These are phyloP conservation scores for Paratilapia polleni DNA, from an alignment of 2,113 vertebrate species.

Conservation along the genomic window DNA sequence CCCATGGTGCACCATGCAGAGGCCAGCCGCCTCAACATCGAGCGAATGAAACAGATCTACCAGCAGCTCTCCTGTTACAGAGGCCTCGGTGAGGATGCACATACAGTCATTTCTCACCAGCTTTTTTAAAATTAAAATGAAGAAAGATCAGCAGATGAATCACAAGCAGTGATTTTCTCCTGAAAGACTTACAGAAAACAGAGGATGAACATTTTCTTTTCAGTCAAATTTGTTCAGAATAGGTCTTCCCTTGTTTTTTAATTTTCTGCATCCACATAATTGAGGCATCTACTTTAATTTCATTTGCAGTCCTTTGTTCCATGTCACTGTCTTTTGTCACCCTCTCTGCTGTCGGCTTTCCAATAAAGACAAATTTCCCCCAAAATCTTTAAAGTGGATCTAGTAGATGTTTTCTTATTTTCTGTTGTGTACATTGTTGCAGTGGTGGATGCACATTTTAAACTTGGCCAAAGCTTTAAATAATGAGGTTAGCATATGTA, in stretches of 20 bases:
- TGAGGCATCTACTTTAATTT: neutral
- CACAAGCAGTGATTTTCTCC: neutral
- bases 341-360: neutral
- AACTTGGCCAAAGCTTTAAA: neutral
- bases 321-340: neutral
- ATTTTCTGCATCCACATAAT: neutral
- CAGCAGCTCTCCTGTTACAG: slow-evolving; percentile 96
- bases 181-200: no score
- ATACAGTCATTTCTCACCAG: neutral
- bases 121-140: neutral
- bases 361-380: neutral
- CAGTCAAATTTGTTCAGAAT: neutral
- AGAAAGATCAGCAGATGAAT: neutral
- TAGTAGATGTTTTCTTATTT: neutral
- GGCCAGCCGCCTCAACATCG: slow-evolving; percentile 94
- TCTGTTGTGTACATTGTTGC: neutral
- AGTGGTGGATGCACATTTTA: neutral
- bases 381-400: neutral
- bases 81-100: slow-evolving; percentile 85
- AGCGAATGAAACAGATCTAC: slow-evolving; percentile 98
- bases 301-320: neutral
- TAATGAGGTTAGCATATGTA: neutral
- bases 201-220: neutral
- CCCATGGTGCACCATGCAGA: slow-evolving; percentile 97
- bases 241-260: neutral